These are phyloP conservation scores for Emydocephalus ijimae DNA, from an alignment of 2,113 vertebrate genomes.

Conservation along the genomic window DNA sequence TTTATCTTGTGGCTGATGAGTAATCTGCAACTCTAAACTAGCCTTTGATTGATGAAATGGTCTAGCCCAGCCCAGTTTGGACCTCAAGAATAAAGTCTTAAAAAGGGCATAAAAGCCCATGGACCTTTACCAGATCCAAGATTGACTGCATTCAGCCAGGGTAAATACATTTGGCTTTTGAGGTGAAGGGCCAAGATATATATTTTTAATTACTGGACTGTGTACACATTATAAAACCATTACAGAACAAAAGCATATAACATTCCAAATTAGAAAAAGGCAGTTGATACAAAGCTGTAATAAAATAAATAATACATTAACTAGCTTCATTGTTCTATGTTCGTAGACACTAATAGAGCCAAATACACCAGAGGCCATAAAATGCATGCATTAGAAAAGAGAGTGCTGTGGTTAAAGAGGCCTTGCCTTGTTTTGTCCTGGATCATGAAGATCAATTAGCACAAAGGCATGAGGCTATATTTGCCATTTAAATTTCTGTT, in stretches of 20 bases:
- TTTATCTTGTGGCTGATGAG: neutral
- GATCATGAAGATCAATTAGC: constrained; percentile 41
- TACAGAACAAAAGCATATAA: constrained; percentile 61
- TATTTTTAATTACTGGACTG: constrained; percentile 69
- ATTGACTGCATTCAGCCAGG: fast-evolving
- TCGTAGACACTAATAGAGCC: constrained; percentile 49
- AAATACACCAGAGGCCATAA: constrained; percentile 56
- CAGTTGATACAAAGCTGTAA: constrained; percentile 63
- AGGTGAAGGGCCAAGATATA: constrained; percentile 53
- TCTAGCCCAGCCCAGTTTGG: neutral
- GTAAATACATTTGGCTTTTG: constrained; percentile 45
- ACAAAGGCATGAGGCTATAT: constrained; percentile 8
- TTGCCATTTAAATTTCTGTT: constrained; percentile 59
- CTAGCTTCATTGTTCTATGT: constrained; percentile 44
- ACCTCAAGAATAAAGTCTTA: neutral
- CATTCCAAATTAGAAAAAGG: constrained; percentile 61
- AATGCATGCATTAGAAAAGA: constrained; percentile 51
- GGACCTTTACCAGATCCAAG: fast-evolving
- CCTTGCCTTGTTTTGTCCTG: constrained; percentile 45
- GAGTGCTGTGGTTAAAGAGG: constrained; percentile 32
- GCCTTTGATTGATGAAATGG: neutral
- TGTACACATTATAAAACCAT: constrained; percentile 67
- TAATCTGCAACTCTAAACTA: neutral
- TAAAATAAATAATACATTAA: constrained; percentile 76
- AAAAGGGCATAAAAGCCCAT: fast-evolving